Conservation (phyloP, 2,797 vertebrate species). For the Rhabdophis nuchalis region DNA sequence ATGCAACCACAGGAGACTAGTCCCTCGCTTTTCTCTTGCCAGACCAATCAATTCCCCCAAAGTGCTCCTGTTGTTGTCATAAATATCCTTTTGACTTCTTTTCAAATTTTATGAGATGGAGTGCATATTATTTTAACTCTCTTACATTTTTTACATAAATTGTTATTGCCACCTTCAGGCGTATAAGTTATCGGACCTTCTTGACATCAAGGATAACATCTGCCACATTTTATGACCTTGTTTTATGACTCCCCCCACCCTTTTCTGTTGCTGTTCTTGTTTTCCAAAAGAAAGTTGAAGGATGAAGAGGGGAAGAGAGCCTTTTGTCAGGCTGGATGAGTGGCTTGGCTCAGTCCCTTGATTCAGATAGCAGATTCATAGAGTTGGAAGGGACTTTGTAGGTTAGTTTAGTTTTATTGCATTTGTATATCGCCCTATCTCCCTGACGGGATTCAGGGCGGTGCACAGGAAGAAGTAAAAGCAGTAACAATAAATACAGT, state of each 20-base stretch:
- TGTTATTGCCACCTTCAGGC: background rate
- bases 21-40: background rate
- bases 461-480: too few relatives aligned
- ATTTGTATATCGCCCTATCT: too few relatives aligned
- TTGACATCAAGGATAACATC: constrained; percentile 9
- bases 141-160: constrained; percentile 13
- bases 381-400: too few relatives aligned
- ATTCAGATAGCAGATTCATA: too few relatives aligned
- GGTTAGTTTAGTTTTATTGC: too few relatives aligned
- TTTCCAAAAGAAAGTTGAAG: background rate
- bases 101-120: constrained; percentile 21
- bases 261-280: background rate
- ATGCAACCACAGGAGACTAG: background rate
- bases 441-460: too few relatives aligned
- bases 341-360: background rate
- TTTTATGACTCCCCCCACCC: background rate
- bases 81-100: constrained; percentile 25
- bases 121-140: constrained; percentile 28
- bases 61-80: constrained; percentile 2
- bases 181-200: background rate
- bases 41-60: constrained; percentile 12
- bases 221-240: background rate
- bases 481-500: too few relatives aligned
- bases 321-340: too few relatives aligned
- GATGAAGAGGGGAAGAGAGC: background rate